Evolutionary conservation across 2,888 invertebrate genomes (phyloP).

Genomic region (Erebia palarica): DNA sequence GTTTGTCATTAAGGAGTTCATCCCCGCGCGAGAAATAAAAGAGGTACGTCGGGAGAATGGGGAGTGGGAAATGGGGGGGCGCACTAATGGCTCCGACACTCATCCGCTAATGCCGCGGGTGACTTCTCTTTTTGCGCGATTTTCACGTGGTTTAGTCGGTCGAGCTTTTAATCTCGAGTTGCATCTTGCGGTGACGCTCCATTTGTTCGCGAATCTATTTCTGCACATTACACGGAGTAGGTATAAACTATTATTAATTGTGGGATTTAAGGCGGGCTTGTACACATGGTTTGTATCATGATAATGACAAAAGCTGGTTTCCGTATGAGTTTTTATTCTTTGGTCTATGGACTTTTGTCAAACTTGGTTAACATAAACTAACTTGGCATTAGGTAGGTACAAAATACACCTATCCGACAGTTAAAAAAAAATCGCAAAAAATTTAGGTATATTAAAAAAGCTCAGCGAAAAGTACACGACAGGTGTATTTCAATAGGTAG

Average conservation of each 20-base stretch:
- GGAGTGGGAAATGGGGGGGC: conserved; percentile 52
- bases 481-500: no score
- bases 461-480: no score
- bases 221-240: conserved; percentile 28
- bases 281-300: not conserved
- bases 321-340: not conserved
- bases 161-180: conserved; percentile 79
- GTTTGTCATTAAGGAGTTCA: conserved; percentile 83
- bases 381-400: no score
- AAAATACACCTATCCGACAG: no score
- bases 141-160: conserved; percentile 81
- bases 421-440: no score
- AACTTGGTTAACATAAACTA: not conserved
- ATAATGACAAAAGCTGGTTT: not conserved
- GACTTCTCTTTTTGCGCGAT: conserved; percentile 81
- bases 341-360: not conserved
- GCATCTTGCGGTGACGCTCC: conserved; percentile 73
- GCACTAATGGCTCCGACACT: conserved; percentile 82
- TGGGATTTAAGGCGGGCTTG: not conserved
- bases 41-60: conserved; percentile 68
- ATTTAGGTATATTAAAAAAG: no score
- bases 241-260: conserved; percentile 13
- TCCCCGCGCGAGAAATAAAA: conserved; percentile 83
- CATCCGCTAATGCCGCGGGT: conserved; percentile 83
- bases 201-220: conserved; percentile 56